A percentile compares a stretch with the other conserved stretches of the same genome.
Evolutionary conservation across 2,113 vertebrate species (phyloP).

Genomic region (Chiloscyllium plagiosum): DNA sequence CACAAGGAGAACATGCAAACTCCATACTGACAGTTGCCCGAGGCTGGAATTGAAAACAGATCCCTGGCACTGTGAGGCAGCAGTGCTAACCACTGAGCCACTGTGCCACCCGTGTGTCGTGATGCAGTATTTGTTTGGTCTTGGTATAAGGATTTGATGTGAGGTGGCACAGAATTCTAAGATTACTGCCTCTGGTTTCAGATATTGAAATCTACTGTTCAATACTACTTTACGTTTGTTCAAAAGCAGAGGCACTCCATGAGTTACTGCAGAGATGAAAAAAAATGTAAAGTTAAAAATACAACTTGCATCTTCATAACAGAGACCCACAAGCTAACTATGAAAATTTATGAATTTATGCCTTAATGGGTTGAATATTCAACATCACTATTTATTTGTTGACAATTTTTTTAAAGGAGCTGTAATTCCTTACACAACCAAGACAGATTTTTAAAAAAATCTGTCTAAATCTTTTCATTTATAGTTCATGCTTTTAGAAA

Average conservation of each 20-base stretch:
- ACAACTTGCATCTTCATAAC: not conserved
- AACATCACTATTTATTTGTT: not conserved
- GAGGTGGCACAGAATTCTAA: not conserved
- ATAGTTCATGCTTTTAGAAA: not conserved
- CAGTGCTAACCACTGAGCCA: no score
- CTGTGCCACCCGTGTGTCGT: no score
- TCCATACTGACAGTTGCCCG: no score
- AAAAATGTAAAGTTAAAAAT: not conserved
- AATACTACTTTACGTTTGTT: not conserved
- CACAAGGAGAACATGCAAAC: no score
- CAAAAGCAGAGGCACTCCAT: not conserved
- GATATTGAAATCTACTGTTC: not conserved
- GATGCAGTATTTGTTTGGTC: not conserved
- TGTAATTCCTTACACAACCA: not conserved
- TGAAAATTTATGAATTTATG: not conserved
- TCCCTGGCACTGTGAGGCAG: no score
- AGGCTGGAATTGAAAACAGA: no score
- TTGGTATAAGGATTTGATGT: not conserved
- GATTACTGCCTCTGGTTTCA: no score
- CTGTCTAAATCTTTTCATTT: not conserved
- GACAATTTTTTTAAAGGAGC: not conserved
- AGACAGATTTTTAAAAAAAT: not conserved
- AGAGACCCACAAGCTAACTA: not conserved
- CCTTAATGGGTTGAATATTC: not conserved
- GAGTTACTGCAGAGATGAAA: not conserved